phyloP scores from a whole-genome alignment of 2,113 vertebrate species.

The Bufo gargarizans region DNA sequence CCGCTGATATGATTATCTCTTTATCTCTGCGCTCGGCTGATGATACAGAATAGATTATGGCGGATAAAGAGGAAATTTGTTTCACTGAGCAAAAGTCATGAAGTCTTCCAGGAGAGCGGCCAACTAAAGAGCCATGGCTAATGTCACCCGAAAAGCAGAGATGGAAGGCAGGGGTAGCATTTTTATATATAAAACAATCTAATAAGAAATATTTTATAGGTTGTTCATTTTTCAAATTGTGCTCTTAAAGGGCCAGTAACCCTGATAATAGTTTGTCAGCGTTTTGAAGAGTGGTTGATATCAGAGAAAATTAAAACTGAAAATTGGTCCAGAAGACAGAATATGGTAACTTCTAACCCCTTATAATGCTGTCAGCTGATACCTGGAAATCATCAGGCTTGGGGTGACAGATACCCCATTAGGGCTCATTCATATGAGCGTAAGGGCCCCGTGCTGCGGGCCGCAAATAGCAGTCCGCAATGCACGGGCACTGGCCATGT shows the following conservation, averaged over 20 bases:
- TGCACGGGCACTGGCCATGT: too few relatives aligned
- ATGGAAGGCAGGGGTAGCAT: too few relatives aligned
- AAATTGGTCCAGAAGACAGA: too few relatives aligned
- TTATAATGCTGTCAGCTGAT: too few relatives aligned
- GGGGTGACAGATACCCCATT: too few relatives aligned
- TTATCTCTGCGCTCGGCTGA: slow-evolving; percentile 13
- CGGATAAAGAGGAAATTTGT: slow-evolving; percentile 30
- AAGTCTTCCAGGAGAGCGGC: slow-evolving; percentile 21
- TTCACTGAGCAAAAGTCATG: slow-evolving; percentile 46
- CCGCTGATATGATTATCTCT: slow-evolving; percentile 22
- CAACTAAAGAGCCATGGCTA: slow-evolving; percentile 25
- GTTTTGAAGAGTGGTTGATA: neutral
- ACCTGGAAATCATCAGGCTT: too few relatives aligned
- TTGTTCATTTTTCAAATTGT: too few relatives aligned
- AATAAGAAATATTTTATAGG: neutral
- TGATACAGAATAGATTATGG: slow-evolving; percentile 2
- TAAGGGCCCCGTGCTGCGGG: too few relatives aligned
- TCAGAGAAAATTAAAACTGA: neutral
- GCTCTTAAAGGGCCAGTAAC: neutral
- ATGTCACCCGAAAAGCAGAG: neutral
- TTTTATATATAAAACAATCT: too few relatives aligned
- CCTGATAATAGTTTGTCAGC: neutral
- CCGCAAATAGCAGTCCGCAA: too few relatives aligned
- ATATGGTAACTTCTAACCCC: too few relatives aligned
- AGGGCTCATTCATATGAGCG: too few relatives aligned